phyloP scores from a whole-genome alignment of 2,797 vertebrate genomes.

The Malacoctenus gilli region DNA sequence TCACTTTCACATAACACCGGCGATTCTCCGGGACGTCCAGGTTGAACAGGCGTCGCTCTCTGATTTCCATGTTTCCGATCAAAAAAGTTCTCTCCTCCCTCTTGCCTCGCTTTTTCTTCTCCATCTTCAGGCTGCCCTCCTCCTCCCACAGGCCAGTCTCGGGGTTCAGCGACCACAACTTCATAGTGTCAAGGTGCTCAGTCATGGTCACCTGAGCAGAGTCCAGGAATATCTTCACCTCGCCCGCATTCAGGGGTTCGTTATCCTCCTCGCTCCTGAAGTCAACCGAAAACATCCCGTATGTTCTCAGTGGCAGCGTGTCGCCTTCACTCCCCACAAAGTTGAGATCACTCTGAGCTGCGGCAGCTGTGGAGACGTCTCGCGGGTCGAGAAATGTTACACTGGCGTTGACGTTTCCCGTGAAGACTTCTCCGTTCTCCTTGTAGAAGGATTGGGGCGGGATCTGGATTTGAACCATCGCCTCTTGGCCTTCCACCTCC shows the following conservation, averaged over 20 bases:
- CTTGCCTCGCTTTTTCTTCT: conserved; percentile 85
- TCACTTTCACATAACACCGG: conserved; percentile 94
- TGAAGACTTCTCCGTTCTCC: conserved; percentile 91
- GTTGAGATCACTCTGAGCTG: conserved; percentile 94
- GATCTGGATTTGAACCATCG: conserved; percentile 92
- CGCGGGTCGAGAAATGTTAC: conserved; percentile 96
- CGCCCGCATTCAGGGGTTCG: conserved; percentile 90
- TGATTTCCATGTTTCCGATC: conserved; percentile 98
- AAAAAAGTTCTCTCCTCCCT: conserved; percentile 95
- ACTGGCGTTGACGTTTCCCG: conserved; percentile 92
- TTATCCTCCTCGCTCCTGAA: conserved; percentile 87
- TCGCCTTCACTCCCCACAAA: conserved; percentile 92
- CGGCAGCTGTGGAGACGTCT: conserved; percentile 87
- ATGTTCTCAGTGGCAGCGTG: conserved; percentile 90
- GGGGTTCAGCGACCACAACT: conserved; percentile 97
- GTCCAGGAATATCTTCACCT: conserved; percentile 93
- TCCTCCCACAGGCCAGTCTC: conserved; percentile 97
- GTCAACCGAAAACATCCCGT: conserved; percentile 98
- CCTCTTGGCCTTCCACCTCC: conserved; percentile 86
- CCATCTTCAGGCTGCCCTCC: conserved; percentile 88
- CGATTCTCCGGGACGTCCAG: conserved; percentile 95
- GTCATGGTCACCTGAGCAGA: conserved; percentile 91
- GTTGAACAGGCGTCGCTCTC: conserved; percentile 95
- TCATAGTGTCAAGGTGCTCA: conserved; percentile 91
- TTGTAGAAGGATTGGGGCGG: conserved; percentile 91